Percentiles rank a stretch among this genome's conserved stretches.
These are phyloP conservation scores for Trichechus manatus DNA, from an alignment of 2,113 vertebrate species.

Conservation along the genomic window DNA sequence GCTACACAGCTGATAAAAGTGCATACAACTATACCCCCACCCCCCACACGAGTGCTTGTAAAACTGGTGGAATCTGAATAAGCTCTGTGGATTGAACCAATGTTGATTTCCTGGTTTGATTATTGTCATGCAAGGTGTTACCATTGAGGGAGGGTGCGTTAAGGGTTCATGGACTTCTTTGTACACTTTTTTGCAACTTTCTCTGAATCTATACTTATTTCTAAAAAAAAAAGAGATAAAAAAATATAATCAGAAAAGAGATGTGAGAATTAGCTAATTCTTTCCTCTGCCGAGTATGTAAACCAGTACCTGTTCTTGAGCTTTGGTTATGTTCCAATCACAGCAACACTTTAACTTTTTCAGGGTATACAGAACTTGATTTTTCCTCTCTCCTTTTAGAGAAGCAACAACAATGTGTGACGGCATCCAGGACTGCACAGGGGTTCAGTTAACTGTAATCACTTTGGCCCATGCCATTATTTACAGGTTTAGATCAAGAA, in stretches of 20 bases:
- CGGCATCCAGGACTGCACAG: accelerated
- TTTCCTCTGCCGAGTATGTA: background rate
- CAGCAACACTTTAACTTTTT: background rate
- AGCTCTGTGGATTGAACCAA: background rate
- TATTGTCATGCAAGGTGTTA: background rate
- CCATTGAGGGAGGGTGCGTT: background rate
- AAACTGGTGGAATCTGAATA: background rate
- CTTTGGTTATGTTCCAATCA: background rate
- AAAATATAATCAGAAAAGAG: background rate
- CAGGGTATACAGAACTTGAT: background rate
- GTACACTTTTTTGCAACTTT: background rate
- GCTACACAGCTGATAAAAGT: too few relatives aligned
- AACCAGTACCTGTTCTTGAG: background rate
- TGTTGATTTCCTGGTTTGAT: background rate
- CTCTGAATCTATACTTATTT: background rate
- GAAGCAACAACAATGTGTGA: too few relatives aligned
- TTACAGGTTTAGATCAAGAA: background rate
- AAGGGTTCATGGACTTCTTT: background rate
- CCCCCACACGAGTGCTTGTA: accelerated
- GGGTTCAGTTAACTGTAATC: background rate
- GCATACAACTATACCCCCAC: too few relatives aligned
- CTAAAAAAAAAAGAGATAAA: background rate
- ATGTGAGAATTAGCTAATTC: background rate
- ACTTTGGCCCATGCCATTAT: background rate
- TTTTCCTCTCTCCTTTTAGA: background rate